Percentiles rank a stretch among this genome's conserved stretches.
Evolutionary conservation across 2,797 vertebrate species (phyloP).

Genomic region (Schizothorax lantsangensis): DNA sequence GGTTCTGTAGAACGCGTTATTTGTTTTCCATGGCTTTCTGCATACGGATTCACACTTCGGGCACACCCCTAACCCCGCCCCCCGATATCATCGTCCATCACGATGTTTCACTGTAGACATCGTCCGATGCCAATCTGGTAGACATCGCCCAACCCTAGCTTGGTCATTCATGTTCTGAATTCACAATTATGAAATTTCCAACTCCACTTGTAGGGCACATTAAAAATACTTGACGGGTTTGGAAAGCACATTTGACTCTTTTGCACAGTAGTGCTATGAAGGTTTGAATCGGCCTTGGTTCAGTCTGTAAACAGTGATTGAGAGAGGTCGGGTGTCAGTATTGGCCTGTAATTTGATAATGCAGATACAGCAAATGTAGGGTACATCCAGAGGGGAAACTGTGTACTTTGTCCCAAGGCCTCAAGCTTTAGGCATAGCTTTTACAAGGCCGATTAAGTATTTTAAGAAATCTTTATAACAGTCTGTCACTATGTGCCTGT

Average conservation of each 20-base stretch:
- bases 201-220: background rate
- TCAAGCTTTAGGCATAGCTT: background rate
- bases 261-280: background rate
- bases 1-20: too few relatives aligned
- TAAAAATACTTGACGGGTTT: background rate
- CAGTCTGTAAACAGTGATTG: conserved; percentile 38
- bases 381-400: conserved; percentile 18
- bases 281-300: conserved; percentile 9
- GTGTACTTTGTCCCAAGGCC: conserved; percentile 21
- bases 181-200: background rate
- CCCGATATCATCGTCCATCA: too few relatives aligned
- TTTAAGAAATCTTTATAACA: background rate
- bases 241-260: background rate
- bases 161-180: background rate
- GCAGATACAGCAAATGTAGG: conserved; percentile 42
- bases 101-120: too few relatives aligned
- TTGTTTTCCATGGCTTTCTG: too few relatives aligned
- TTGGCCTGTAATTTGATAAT: conserved; percentile 48
- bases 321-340: conserved; percentile 41
- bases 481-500: background rate
- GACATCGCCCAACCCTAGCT: too few relatives aligned
- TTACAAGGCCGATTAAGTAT: background rate
- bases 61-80: too few relatives aligned
- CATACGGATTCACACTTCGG: too few relatives aligned
- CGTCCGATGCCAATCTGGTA: too few relatives aligned